Percentiles rank a stretch among this genome's conserved stretches.
phyloP scores from a whole-genome alignment of 2,113 vertebrate genomes.

The Onychostoma macrolepis region DNA sequence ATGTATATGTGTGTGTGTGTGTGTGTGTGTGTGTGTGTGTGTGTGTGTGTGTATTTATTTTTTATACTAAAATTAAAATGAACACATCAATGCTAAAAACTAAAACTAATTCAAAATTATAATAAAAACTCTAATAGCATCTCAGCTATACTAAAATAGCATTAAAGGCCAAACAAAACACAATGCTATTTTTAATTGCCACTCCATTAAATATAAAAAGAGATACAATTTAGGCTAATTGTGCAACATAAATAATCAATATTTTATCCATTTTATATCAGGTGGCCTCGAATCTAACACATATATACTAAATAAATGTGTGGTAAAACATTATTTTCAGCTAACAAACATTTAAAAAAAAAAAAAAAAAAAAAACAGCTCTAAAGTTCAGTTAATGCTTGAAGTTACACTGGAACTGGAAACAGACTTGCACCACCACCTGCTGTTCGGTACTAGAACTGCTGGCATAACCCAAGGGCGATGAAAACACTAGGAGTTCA shows the following conservation, averaged over 20 bases:
- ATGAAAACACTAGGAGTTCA: background rate
- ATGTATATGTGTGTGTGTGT: no score
- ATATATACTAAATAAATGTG: background rate
- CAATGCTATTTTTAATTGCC: no score
- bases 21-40: no score
- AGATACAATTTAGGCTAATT: background rate
- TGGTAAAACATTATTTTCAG: background rate
- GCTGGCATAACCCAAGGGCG: background rate
- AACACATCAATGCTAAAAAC: no score
- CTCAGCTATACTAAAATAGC: no score
- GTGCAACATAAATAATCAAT: background rate
- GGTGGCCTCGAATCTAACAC: background rate
- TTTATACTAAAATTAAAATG: no score
- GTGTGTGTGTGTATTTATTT: no score
- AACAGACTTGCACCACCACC: constrained; percentile 19
- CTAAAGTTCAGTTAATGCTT: background rate
- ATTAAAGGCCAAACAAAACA: background rate
- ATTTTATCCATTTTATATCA: background rate
- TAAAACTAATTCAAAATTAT: background rate
- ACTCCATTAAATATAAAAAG: no score
- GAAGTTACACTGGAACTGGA: background rate
- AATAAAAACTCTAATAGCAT: background rate
- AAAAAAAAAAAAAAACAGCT: background rate
- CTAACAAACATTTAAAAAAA: background rate
- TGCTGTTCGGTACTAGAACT: constrained; percentile 16